phyloP scores from a whole-genome alignment of 1,140 invertebrate species.

The Drosophila leontia region DNA sequence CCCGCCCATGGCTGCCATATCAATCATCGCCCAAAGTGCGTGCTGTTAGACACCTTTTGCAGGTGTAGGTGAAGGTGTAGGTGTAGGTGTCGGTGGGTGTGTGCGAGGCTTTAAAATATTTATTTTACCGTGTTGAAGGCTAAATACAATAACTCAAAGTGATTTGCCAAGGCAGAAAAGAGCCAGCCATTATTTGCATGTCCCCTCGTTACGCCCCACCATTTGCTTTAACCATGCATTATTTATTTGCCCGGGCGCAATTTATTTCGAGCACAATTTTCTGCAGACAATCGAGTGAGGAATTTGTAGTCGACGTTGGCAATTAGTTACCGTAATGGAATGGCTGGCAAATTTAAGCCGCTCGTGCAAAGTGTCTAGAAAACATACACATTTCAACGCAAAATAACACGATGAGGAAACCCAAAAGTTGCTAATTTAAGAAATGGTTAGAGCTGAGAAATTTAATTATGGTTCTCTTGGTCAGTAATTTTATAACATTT shows the following conservation, averaged over 20 bases:
- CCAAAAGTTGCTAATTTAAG: neutral
- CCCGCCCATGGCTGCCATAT: constrained; percentile 58
- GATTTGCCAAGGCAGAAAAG: constrained; percentile 58
- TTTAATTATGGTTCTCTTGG: neutral
- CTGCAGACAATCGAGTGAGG: constrained; percentile 45
- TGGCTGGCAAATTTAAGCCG: constrained; percentile 11
- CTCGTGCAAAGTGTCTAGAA: neutral
- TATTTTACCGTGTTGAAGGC: constrained; percentile 68
- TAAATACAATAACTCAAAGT: constrained; percentile 81
- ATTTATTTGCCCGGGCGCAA: constrained; percentile 50
- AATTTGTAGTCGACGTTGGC: constrained; percentile 34
- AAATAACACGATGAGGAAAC: neutral
- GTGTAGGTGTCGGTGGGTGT: constrained; percentile 14
- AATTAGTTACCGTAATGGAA: constrained; percentile 42
- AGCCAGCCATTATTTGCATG: constrained; percentile 65
- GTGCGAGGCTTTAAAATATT: constrained; percentile 74
- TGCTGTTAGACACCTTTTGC: constrained; percentile 53
- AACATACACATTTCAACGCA: neutral
- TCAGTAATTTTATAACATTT: neutral
- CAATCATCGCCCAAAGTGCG: constrained; percentile 78
- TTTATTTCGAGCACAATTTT: constrained; percentile 47
- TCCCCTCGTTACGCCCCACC: constrained; percentile 1
- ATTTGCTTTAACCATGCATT: constrained; percentile 44
- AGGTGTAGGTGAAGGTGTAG: constrained; percentile 9
- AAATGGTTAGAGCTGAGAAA: neutral